Base-by-base conservation (phyloP, 2,797 vertebrate genomes). In the Typhlichthys eigenmanni region DNA sequence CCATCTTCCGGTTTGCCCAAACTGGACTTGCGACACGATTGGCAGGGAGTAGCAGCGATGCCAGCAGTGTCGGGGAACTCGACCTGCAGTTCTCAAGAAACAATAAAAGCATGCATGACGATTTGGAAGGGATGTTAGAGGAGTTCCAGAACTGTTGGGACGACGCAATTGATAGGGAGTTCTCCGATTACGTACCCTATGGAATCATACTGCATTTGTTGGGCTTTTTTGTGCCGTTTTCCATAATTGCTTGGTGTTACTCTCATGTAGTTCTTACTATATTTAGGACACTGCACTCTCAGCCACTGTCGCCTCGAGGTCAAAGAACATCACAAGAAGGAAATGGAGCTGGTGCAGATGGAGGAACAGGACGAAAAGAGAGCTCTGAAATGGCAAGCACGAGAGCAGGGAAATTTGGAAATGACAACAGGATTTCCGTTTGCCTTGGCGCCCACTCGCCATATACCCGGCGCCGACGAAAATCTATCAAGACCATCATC, bases 231-330 rank as follows among this genome's bases (percentile, higher is more conserved):
- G 29, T 93, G 48, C 94, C 93, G 1, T 95, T 95, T 76, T 89
- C 88, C 55, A 89, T 95, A 56, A 94, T 94, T 38, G 94, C 92
- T 52, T 95, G 93, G 92, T 95, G 93, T 70, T 95, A 95, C 80
- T 95, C 94, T 6, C 91, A 85, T 0, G 94, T 94, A 9, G 93
- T 94, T 45, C 75, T 92, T 45, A 94, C 94, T 43, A 93, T 94
- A 78, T 92, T 94, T 72, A 85, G 87, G 66, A 93, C 92, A 52
- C 79, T 95, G 58, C 85, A 84, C 56, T 88, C 89, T n/a, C 86
- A 87, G 14, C 89, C 90, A 2, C 84, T 66, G 2, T 67, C 72
- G 16, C 47, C 17, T 19, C 62, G 69, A 66, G 60, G 55, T 46
- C 66, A 11, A 1, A 67, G 47, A 63, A 68, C 67, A 1, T 53